Conservation (phyloP, 1,140 invertebrate genomes). For the Drosophila melanica region DNA sequence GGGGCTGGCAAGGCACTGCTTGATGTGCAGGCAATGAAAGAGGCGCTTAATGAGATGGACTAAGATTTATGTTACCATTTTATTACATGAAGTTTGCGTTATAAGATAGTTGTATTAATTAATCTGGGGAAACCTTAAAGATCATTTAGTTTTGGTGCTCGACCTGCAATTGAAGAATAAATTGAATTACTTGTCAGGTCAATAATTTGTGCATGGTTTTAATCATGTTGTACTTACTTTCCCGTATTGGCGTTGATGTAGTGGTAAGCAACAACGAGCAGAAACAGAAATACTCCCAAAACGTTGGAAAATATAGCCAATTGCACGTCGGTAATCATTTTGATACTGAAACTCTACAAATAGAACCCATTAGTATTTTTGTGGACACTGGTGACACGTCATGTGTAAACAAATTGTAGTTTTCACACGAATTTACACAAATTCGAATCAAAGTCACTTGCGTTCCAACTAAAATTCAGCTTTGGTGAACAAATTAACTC, state of each 20-base stretch:
- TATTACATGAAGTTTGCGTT: slow-evolving; percentile 43
- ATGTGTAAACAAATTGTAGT: slow-evolving; percentile 15
- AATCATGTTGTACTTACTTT: slow-evolving; percentile 56
- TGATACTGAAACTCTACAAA: slow-evolving; percentile 20
- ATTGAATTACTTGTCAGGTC: slow-evolving; percentile 18
- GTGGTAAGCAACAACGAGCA: slow-evolving; percentile 97
- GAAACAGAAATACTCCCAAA: slow-evolving; percentile 95
- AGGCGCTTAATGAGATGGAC: slow-evolving; percentile 58
- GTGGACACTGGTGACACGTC: slow-evolving; percentile 37
- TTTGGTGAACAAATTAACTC: background rate
- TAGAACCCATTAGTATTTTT: slow-evolving; percentile 7
- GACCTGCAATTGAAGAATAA: slow-evolving; percentile 58
- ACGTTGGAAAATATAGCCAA: slow-evolving; percentile 98
- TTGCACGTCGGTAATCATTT: slow-evolving; percentile 98
- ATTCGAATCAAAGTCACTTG: background rate
- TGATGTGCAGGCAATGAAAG: slow-evolving; percentile 55
- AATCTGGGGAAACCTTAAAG: slow-evolving; percentile 45
- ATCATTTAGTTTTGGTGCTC: slow-evolving; percentile 71
- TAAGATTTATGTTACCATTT: slow-evolving; percentile 59
- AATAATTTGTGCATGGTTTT: background rate
- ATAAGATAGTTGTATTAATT: slow-evolving; percentile 47
- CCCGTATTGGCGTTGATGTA: slow-evolving; percentile 95
- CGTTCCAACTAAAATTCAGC: background rate
- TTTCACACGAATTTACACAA: background rate
- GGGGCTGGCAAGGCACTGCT: slow-evolving; percentile 32